These are phyloP conservation scores for Tyria jacobaeae DNA, from an alignment of 2,888 invertebrate genomes.

Conservation along the genomic window DNA sequence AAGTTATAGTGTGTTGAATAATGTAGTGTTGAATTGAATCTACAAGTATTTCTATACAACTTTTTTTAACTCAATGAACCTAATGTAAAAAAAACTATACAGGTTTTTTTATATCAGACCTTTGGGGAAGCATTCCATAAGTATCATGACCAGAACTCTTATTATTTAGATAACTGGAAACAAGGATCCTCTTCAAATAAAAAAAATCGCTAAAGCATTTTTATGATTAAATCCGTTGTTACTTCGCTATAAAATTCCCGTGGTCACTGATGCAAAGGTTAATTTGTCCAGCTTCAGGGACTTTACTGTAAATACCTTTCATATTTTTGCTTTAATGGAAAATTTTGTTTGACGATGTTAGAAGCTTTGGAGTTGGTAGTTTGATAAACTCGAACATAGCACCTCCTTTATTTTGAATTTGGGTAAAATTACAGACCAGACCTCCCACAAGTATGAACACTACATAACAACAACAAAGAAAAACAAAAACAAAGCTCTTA, in stretches of 20 bases:
- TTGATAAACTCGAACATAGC: too few relatives aligned
- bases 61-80: too few relatives aligned
- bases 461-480: too few relatives aligned
- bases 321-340: constrained; percentile 58
- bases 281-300: constrained; percentile 52
- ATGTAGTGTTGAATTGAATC: too few relatives aligned
- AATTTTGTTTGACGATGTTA: constrained; percentile 26
- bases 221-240: constrained; percentile 38
- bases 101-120: background rate
- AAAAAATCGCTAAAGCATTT: constrained; percentile 26
- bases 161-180: background rate
- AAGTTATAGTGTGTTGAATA: too few relatives aligned
- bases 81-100: too few relatives aligned
- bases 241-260: constrained; percentile 41
- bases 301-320: constrained; percentile 52
- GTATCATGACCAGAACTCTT: background rate
- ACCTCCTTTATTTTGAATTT: too few relatives aligned
- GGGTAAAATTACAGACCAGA: background rate
- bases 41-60: too few relatives aligned
- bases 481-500: too few relatives aligned
- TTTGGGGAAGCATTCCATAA: background rate
- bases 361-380: constrained; percentile 33
- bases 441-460: background rate
- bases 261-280: constrained; percentile 46
- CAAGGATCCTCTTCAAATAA: background rate